Conservation (phyloP, 35 echinoderm and acorn worm genomes). For the Stichopus chloronotus region DNA sequence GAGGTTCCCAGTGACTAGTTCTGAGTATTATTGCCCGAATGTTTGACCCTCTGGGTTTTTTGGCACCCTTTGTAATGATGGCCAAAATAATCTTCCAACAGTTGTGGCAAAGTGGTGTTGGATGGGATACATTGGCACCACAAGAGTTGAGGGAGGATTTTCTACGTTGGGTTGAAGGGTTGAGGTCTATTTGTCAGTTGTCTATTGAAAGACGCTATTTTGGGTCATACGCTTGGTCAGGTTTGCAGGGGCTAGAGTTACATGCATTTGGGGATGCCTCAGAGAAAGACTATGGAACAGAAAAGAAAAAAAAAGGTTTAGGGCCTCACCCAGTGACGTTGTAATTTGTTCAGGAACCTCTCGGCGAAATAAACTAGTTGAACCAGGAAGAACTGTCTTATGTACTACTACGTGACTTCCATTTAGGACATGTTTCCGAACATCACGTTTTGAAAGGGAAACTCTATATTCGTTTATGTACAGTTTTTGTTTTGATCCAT, state of each 20-base stretch:
- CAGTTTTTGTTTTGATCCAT: no score
- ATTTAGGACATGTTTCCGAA: no score
- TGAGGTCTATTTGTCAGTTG: not conserved
- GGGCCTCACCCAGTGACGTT: no score
- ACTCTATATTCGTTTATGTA: no score
- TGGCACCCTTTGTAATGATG: constrained; percentile 40
- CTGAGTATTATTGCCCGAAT: constrained; percentile 22
- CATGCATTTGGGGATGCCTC: constrained; percentile 58
- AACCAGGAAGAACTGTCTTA: no score
- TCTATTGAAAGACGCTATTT: constrained; percentile 10
- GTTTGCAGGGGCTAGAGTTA: not conserved
- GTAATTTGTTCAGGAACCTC: no score
- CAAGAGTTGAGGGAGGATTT: not conserved
- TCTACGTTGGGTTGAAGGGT: constrained; percentile 19
- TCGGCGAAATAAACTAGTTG: no score
- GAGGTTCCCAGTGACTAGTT: constrained; percentile 33
- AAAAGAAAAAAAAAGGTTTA: no score
- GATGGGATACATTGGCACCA: constrained; percentile 32
- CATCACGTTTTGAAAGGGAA: no score
- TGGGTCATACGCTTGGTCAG: not conserved
- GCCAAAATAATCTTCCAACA: constrained; percentile 43
- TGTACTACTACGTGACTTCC: no score
- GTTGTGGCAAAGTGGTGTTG: constrained; percentile 25
- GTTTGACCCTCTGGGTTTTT: constrained; percentile 35
- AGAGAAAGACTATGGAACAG: constrained; percentile 53